These are phyloP conservation scores for Sebastes itinus DNA, from an alignment of 2,797 vertebrate species.

Conservation along the genomic window DNA sequence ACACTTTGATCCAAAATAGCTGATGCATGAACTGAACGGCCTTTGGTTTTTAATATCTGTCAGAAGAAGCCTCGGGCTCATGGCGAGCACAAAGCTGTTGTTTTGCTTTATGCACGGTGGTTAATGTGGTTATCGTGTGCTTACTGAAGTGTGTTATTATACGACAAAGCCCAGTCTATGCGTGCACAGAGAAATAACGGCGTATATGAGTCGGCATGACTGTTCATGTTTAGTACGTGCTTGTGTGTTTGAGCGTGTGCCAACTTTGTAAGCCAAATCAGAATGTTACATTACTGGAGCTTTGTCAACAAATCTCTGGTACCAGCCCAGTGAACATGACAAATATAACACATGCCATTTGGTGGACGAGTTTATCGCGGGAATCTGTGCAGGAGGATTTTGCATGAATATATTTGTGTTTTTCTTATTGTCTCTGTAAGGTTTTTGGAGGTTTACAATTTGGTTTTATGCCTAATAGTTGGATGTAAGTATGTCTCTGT, in stretches of 20 bases:
- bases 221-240: constrained; percentile 5
- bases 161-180: neutral
- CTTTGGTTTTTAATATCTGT: constrained; percentile 53
- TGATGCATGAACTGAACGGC: constrained; percentile 54
- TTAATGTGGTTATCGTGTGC: constrained; percentile 30
- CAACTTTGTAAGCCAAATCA: constrained; percentile 30
- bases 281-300: constrained; percentile 40
- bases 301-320: constrained; percentile 48
- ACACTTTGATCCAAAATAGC: constrained; percentile 55
- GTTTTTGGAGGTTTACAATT: neutral
- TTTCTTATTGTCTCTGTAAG: neutral
- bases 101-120: constrained; percentile 7
- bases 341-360: constrained; percentile 44
- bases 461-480: neutral
- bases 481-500: neutral
- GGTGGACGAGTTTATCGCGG: constrained; percentile 9
- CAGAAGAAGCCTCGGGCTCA: constrained; percentile 25
- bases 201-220: neutral
- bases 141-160: constrained; percentile 33
- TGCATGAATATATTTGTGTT: neutral
- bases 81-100: constrained; percentile 23
- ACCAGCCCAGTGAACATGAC: constrained; percentile 32
- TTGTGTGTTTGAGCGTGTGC: constrained; percentile 8
- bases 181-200: neutral
- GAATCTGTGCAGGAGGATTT: constrained; percentile 3